These are phyloP conservation scores for Hyalella azteca DNA, from an alignment of 2,888 invertebrate species.

Conservation along the genomic window DNA sequence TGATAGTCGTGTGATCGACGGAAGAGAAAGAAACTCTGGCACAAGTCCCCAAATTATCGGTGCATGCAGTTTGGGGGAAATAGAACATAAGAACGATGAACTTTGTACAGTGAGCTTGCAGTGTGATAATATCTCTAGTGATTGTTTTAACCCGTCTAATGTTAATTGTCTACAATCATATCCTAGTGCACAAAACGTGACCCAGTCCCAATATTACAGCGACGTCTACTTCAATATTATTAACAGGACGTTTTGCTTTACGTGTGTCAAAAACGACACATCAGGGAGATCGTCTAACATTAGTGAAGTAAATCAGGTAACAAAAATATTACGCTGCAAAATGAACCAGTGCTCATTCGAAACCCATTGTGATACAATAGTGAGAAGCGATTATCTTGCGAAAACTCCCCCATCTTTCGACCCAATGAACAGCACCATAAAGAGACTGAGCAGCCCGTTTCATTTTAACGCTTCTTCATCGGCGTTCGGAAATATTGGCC, in stretches of 20 bases:
- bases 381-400: background rate
- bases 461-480: background rate
- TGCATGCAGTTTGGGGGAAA: background rate
- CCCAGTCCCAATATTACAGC: background rate
- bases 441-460: background rate
- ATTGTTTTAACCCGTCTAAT: background rate
- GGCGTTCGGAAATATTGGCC: background rate
- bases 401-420: too few relatives aligned
- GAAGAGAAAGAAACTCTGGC: constrained; percentile 4
- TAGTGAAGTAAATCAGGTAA: background rate
- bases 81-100: background rate
- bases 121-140: background rate
- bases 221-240: background rate
- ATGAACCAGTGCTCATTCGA: background rate
- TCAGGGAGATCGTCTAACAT: background rate
- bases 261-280: background rate
- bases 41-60: background rate
- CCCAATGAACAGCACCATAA: too few relatives aligned
- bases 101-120: background rate
- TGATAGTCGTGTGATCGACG: constrained; percentile 1
- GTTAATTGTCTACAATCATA: background rate
- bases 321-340: background rate
- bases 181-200: background rate
- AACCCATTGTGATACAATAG: background rate
- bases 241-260: background rate